phyloP scores from a whole-genome alignment of 2,113 vertebrate genomes.

The Macrotus californicus region DNA sequence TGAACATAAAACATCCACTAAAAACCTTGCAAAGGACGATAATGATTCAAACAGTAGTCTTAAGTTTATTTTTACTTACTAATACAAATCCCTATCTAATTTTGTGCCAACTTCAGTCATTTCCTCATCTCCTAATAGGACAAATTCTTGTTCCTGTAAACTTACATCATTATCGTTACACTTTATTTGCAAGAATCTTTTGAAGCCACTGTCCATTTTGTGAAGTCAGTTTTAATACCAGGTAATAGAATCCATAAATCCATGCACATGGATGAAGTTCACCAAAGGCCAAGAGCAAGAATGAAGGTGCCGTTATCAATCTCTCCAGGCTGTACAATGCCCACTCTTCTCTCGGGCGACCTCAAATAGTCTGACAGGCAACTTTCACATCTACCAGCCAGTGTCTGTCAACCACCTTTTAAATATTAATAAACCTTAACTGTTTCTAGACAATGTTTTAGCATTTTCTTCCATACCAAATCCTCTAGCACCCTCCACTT shows the following conservation, averaged over 20 bases:
- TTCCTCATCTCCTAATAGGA: background rate
- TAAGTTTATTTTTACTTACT: conserved; percentile 4
- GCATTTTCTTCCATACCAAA: background rate
- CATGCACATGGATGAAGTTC: background rate
- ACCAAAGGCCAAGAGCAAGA: background rate
- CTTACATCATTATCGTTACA: background rate
- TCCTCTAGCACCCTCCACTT: background rate
- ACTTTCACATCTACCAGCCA: background rate
- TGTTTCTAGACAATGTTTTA: background rate
- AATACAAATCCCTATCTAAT: conserved; percentile 15
- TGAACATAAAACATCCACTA: background rate
- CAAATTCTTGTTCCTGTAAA: background rate
- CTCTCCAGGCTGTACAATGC: background rate
- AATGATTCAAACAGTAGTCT: background rate
- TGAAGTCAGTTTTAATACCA: background rate
- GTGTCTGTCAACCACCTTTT: background rate
- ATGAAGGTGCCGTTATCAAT: background rate
- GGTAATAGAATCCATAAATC: background rate
- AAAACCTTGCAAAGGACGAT: background rate
- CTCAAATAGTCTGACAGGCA: background rate
- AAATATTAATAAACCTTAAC: background rate
- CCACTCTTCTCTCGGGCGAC: background rate
- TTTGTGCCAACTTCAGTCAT: background rate
- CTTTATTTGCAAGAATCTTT: conserved; percentile 31
- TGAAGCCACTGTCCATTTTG: background rate